Conservation (phyloP, 2,888 invertebrate species). For the Hydrotaea diabolus region DNA sequence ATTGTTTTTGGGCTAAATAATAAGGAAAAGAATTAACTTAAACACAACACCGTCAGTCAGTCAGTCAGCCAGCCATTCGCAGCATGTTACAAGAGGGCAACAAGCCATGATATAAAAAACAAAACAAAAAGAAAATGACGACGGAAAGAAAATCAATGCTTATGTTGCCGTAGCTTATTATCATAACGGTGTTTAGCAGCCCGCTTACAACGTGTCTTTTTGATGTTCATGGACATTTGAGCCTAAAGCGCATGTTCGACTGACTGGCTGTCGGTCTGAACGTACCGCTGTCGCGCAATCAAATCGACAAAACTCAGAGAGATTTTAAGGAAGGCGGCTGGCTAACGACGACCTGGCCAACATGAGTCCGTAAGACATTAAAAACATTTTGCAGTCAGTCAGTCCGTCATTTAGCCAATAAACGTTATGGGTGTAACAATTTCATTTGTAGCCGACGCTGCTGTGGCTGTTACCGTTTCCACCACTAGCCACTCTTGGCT, state of each 20-base stretch:
- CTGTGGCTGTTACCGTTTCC: too few relatives aligned
- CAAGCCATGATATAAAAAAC: background rate
- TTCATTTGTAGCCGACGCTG: slow-evolving; percentile 43
- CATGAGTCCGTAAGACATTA: slow-evolving; percentile 26
- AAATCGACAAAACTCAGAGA: too few relatives aligned
- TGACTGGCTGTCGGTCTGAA: background rate
- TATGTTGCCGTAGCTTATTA: slow-evolving; percentile 35
- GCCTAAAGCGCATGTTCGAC: slow-evolving; percentile 56
- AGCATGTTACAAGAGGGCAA: slow-evolving; percentile 24
- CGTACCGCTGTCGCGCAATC: too few relatives aligned
- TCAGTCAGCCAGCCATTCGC: background rate
- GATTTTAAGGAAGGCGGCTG: background rate
- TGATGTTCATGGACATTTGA: slow-evolving; percentile 63
- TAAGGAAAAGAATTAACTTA: slow-evolving; percentile 59
- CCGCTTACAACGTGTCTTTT: slow-evolving; percentile 60
- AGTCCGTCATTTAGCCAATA: slow-evolving; percentile 60
- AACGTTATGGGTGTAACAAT: slow-evolving; percentile 64
- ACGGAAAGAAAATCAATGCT: slow-evolving; percentile 20
- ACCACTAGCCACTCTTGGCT: background rate
- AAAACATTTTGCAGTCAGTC: background rate
- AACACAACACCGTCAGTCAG: background rate
- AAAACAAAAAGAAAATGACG: slow-evolving; percentile 15
- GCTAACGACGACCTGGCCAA: background rate
- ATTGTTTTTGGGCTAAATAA: slow-evolving; percentile 44
- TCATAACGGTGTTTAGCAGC: slow-evolving; percentile 59